Evolutionary conservation across 2,797 vertebrate genomes (phyloP), one percentile per base, ranked within the genome.

Genomic region (Trachurus trachurus): DNA sequence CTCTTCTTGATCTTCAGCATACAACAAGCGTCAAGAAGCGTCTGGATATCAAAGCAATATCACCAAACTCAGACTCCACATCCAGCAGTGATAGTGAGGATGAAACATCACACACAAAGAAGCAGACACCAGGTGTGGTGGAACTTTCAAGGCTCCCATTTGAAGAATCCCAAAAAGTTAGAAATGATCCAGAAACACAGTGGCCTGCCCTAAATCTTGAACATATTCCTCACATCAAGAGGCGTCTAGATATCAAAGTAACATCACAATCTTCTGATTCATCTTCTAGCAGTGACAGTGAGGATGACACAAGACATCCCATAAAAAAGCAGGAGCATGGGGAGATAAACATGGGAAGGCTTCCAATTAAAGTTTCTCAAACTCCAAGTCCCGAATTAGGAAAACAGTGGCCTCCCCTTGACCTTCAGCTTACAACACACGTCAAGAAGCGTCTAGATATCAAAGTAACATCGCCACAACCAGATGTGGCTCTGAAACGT

Each of bases 201-300:
- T 85, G 74, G 78, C 84, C 84, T n/a, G 0, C 0, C 0, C 1
- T 81, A 1, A 45, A 83, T 69, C 71, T 85, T 34, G 16, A 9
- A 0, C 31, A 29, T 29, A 59, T 29, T 16, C 16, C 37, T 10
- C 12, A 22, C 2, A 37, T 82, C 44, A 90, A 87, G 52, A 86
- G 45, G 11, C 45, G 15, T 31, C 5, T 76, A 0, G 76, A 82
- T 66, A 53, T 84, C 13, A 87, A 85, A 61, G 57, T 15, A 58
- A n/a, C 29, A 53, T 52, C 65, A 5, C 26, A 21, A 2, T 0
- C 6, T 1, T 3, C 61, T 21, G 56, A 50, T 4, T 80, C 42
- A 13, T 76, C 67, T 16, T 80, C 67, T 6, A 76, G 59, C 9
- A 79, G 71, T 60, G 66, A 75, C 21, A 85, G 70, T 75, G 76